A percentile compares a stretch with the other conserved stretches of the same genome.
Conservation (phyloP, 2,888 invertebrate genomes). For the Amphimallon solstitiale region DNA sequence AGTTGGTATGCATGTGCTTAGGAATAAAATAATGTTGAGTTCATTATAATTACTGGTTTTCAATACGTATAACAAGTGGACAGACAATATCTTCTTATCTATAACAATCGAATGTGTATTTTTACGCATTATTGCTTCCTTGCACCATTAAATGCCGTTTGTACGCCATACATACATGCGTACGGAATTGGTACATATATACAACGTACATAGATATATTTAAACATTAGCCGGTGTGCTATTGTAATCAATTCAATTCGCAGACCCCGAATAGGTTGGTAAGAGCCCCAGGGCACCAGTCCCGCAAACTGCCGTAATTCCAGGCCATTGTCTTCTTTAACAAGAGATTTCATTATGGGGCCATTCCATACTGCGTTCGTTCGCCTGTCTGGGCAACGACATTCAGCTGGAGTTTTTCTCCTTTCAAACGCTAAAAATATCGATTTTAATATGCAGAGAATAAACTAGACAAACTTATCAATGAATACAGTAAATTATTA, state of each 20-base stretch:
- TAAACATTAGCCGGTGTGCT: slow-evolving; percentile 40
- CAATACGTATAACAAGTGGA: no score
- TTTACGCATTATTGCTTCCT: slow-evolving; percentile 20
- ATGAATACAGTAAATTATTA: no score
- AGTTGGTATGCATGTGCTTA: no score
- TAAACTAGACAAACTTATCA: no score
- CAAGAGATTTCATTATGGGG: slow-evolving; percentile 41
- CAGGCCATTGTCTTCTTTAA: slow-evolving; percentile 41
- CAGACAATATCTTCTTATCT: background rate
- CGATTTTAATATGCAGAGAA: slow-evolving; percentile 1
- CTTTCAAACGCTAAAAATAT: slow-evolving; percentile 19
- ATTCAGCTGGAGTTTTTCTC: background rate
- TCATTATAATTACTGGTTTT: no score
- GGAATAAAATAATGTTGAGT: no score
- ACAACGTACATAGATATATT: slow-evolving; percentile 21
- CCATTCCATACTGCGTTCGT: slow-evolving; percentile 31
- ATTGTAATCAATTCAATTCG: slow-evolving; percentile 39
- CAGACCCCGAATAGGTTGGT: slow-evolving; percentile 33
- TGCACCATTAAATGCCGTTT: slow-evolving; percentile 5
- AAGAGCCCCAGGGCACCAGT: slow-evolving; percentile 38
- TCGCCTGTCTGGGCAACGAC: slow-evolving; percentile 8
- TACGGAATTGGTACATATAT: slow-evolving; percentile 8
- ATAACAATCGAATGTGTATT: slow-evolving; percentile 26
- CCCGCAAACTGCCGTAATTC: slow-evolving; percentile 42
- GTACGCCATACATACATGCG: background rate